These are phyloP conservation scores for Sicus ferrugineus DNA, from an alignment of 2,888 invertebrate genomes.

Conservation along the genomic window DNA sequence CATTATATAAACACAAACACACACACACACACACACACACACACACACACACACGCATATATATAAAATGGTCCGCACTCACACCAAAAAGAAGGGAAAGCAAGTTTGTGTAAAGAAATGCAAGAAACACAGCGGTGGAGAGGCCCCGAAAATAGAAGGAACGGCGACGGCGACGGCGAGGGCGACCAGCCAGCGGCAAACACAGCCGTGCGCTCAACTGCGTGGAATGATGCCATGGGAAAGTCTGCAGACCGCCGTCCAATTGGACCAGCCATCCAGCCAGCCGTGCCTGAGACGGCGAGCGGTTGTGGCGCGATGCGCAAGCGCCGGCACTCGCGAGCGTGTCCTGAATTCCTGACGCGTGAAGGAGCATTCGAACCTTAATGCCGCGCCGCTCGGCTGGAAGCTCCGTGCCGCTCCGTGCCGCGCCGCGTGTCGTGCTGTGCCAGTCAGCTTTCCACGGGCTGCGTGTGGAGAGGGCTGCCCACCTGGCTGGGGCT, in stretches of 20 bases:
- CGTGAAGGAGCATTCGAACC: too few species aligned
- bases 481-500: conserved; percentile 35
- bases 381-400: too few species aligned
- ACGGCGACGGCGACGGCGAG: neutral
- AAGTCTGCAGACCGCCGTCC: conserved; percentile 42
- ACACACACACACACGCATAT: conserved; percentile 9
- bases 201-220: conserved; percentile 52
- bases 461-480: conserved; percentile 18
- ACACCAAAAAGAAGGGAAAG: neutral
- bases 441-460: conserved; percentile 22
- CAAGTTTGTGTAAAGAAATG: neutral
- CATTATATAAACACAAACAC: neutral
- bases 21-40: conserved; percentile 33
- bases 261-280: conserved; percentile 34
- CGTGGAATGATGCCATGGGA: conserved; percentile 55
- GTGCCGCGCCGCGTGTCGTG: too few species aligned
- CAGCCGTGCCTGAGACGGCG: conserved; percentile 16
- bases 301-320: conserved; percentile 20
- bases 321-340: conserved; percentile 23
- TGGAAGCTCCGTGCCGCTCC: too few species aligned
- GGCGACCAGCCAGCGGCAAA: neutral
- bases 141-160: neutral
- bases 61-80: conserved; percentile 37
- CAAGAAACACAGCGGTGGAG: neutral
- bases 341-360: conserved; percentile 13